Evolutionary conservation across 1,140 invertebrate genomes (phyloP).

Genomic region (Pomacea maculata): DNA sequence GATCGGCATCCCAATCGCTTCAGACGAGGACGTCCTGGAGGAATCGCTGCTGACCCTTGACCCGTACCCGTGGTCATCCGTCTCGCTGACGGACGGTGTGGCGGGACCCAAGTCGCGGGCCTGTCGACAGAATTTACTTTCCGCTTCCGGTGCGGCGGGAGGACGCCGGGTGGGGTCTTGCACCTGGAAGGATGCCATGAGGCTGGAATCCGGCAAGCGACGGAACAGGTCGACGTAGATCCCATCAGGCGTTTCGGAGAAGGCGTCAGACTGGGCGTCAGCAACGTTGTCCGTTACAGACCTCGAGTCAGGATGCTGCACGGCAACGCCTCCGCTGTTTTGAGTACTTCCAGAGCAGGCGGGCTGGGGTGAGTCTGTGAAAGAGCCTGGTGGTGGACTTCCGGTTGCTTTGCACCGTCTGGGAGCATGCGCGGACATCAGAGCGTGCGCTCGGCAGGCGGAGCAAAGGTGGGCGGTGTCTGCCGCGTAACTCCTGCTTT

Average conservation of each 20-base stretch:
- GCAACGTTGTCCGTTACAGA: too few relatives aligned
- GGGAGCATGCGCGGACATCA: neutral
- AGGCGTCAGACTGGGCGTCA: neutral
- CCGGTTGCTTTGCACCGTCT: neutral
- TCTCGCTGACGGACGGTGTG: slow-evolving; percentile 2
- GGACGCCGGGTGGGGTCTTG: neutral
- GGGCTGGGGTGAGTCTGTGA: neutral
- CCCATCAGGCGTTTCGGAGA: slow-evolving; percentile 3
- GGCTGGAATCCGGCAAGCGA: neutral
- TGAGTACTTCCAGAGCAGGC: neutral
- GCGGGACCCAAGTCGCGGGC: neutral
- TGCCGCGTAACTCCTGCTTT: neutral
- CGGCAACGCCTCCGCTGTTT: neutral
- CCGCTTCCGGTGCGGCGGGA: neutral
- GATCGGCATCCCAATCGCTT: neutral
- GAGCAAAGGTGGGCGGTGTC: slow-evolving; percentile 4
- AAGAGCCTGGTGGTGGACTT: neutral
- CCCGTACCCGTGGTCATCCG: slow-evolving; percentile 17
- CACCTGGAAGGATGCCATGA: slow-evolving; percentile 3
- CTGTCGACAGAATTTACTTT: neutral
- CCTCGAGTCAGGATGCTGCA: neutral
- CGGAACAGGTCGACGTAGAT: slow-evolving; percentile 29
- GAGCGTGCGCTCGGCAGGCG: neutral
- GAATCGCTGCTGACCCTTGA: slow-evolving; percentile 18
- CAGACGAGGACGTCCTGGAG: neutral